phyloP scores from a whole-genome alignment of 1,140 invertebrate genomes.

The Megalonaias nervosa region DNA sequence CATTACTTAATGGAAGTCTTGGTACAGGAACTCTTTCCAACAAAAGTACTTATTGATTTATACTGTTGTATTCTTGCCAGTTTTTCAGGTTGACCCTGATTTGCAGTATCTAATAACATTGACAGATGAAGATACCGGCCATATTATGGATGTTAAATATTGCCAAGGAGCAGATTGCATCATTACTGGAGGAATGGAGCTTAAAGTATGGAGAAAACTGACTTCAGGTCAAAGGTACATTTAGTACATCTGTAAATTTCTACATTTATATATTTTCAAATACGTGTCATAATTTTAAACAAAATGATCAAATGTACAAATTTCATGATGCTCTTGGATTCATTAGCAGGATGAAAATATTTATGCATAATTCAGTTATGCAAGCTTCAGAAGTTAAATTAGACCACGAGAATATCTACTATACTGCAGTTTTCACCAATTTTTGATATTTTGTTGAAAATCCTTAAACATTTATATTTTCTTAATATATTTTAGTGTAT shows the following conservation, averaged over 20 bases:
- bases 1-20: not conserved
- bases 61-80: slow-evolving; percentile 8
- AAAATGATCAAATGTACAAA: not conserved
- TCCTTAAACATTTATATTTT: not conserved
- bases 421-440: not conserved
- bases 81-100: slow-evolving; percentile 24
- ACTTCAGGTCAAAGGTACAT: slow-evolving; percentile 18
- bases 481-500: not conserved
- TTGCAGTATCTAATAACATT: slow-evolving; percentile 46
- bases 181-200: slow-evolving; percentile 42
- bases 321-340: not conserved
- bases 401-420: not conserved
- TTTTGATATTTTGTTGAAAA: no score
- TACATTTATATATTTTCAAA: not conserved
- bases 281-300: not conserved
- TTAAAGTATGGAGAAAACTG: slow-evolving; percentile 40
- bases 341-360: no score
- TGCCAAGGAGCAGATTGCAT: slow-evolving; percentile 7
- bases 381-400: not conserved
- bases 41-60: not conserved
- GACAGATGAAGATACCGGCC: slow-evolving; percentile 43
- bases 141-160: slow-evolving; percentile 40
- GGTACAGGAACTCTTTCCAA: not conserved
- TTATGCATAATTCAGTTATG: not conserved
- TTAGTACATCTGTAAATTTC: not conserved